These are phyloP conservation scores for Euwallacea fornicatus DNA, from an alignment of 1,140 invertebrate species.

Conservation along the genomic window DNA sequence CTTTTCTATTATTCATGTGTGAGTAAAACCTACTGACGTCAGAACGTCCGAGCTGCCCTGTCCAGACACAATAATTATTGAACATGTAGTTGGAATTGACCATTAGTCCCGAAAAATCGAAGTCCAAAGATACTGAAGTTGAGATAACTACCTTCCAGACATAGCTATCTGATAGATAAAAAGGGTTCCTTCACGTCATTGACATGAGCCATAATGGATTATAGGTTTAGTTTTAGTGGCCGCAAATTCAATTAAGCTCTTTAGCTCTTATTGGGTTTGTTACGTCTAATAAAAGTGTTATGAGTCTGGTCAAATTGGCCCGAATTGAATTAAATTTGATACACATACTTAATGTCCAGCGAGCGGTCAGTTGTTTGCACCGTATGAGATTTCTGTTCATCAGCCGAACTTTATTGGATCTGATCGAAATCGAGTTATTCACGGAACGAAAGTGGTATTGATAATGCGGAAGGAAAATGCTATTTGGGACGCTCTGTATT, in stretches of 20 bases:
- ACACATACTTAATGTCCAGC: slow-evolving; percentile 1
- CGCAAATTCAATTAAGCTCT: slow-evolving; percentile 25
- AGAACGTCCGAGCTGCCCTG: too few species aligned
- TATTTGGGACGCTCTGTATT: not conserved
- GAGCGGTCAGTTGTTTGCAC: slow-evolving; percentile 6
- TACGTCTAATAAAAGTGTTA: slow-evolving; percentile 26
- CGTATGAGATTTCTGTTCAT: slow-evolving; percentile 7
- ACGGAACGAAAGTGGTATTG: not conserved
- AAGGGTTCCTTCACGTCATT: too few species aligned
- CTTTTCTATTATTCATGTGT: too few species aligned
- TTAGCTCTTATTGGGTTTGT: slow-evolving; percentile 21
- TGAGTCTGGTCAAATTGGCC: slow-evolving; percentile 22
- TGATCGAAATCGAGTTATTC: not conserved
- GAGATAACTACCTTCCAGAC: too few species aligned
- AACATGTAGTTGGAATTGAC: too few species aligned
- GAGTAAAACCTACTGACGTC: too few species aligned
- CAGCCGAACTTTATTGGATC: not conserved
- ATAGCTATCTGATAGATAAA: too few species aligned
- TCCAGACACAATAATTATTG: too few species aligned
- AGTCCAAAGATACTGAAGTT: too few species aligned
- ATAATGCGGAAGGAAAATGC: not conserved
- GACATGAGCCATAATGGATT: not conserved
- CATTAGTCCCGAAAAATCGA: too few species aligned
- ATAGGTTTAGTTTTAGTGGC: slow-evolving; percentile 12
- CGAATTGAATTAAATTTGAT: slow-evolving; percentile 31